Evolutionary conservation across 2,797 vertebrate species (phyloP).

Genomic region (Holocentrus rufus): DNA sequence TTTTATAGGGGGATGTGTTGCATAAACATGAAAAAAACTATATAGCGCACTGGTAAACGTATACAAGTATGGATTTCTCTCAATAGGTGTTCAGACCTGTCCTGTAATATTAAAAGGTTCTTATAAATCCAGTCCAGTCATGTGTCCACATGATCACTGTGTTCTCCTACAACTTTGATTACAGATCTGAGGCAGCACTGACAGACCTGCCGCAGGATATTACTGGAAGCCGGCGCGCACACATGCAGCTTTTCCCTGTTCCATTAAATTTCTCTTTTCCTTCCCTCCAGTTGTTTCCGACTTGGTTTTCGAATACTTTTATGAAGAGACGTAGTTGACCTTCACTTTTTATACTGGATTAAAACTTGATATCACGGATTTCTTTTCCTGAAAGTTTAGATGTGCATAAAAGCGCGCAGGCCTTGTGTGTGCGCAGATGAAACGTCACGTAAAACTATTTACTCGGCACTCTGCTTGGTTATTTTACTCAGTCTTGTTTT

Average conservation of each 20-base stretch:
- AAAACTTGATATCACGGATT: neutral
- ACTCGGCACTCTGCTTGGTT: slow-evolving; percentile 6
- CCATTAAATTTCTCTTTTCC: neutral
- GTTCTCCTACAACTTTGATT: slow-evolving; percentile 30
- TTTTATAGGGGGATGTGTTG: neutral
- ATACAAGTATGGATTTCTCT: neutral
- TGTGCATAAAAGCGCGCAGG: no score
- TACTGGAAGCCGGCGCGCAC: neutral
- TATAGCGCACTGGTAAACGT: neutral
- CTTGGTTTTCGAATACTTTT: neutral
- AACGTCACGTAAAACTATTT: no score
- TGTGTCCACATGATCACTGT: neutral
- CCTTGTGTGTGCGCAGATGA: no score
- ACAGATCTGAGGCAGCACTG: slow-evolving; percentile 22
- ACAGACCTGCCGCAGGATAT: neutral
- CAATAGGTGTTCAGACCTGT: neutral
- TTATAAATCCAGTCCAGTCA: slow-evolving; percentile 15
- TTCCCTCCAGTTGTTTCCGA: neutral
- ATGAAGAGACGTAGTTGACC: no score
- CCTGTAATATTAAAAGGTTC: slow-evolving; percentile 3
- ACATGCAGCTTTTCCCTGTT: slow-evolving; percentile 8
- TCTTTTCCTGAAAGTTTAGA: neutral
- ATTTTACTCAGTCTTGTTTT: slow-evolving; percentile 33
- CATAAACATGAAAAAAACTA: neutral
- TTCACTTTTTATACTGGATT: neutral